These are phyloP conservation scores for Mastomys natalensis DNA, from an alignment of 2,113 vertebrate genomes.

Conservation along the genomic window DNA sequence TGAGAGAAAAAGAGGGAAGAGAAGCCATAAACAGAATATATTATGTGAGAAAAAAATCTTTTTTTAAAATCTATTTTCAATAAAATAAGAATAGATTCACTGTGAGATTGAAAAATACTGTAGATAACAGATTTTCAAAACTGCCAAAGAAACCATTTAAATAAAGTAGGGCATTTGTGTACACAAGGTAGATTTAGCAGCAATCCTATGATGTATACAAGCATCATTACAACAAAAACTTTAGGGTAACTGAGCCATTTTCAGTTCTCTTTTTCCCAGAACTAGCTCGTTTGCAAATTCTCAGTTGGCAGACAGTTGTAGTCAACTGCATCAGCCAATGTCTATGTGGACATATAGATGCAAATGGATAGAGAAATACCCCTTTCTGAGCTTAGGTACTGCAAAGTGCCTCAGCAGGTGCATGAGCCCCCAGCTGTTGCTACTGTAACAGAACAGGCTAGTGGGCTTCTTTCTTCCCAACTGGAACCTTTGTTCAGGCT, in stretches of 20 bases:
- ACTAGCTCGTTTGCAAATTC: not conserved
- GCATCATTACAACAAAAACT: slow-evolving; percentile 41
- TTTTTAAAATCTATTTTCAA: not conserved
- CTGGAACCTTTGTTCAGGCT: slow-evolving; percentile 53
- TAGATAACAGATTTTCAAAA: not conserved
- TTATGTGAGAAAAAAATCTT: not conserved
- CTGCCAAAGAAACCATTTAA: not conserved
- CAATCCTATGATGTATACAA: not conserved
- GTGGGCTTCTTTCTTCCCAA: slow-evolving; percentile 21
- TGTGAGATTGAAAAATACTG: not conserved
- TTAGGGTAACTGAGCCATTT: not conserved
- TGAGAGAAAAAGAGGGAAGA: not conserved
- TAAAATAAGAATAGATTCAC: not conserved
- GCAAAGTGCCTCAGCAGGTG: not conserved
- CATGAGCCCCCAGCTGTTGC: not conserved
- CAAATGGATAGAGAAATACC: slow-evolving; percentile 12
- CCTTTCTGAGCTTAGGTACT: not conserved
- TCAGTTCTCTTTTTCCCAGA: slow-evolving; percentile 33
- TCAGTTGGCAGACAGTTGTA: not conserved
- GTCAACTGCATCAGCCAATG: not conserved
- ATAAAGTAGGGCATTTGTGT: not conserved
- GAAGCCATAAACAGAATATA: not conserved
- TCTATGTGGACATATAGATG: not conserved
- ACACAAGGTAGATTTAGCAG: not conserved
- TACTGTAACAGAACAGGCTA: not conserved